Evolutionary conservation across 2,797 vertebrate genomes (phyloP).

Genomic region (Bucorvus abyssinicus): DNA sequence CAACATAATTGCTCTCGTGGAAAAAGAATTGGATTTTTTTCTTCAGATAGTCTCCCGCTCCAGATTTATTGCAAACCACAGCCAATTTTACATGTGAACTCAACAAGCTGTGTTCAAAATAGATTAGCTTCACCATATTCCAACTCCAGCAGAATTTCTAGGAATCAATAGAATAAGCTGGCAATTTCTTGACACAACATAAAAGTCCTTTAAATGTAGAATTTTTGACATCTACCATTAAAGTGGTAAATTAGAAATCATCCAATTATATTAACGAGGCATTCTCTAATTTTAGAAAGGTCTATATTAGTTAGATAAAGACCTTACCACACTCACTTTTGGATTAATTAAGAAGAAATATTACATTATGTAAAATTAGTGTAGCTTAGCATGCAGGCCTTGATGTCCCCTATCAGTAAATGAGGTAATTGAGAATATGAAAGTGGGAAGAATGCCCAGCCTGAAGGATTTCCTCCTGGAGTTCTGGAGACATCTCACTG

Average conservation of each 20-base stretch:
- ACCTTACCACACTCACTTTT: background rate
- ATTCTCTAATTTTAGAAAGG: slow-evolving; percentile 14
- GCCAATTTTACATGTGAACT: background rate
- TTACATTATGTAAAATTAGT: background rate
- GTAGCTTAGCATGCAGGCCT: background rate
- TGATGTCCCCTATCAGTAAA: background rate
- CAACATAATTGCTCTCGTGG: background rate
- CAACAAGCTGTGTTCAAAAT: background rate
- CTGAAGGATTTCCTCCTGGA: background rate
- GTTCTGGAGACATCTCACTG: background rate
- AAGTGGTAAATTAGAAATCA: background rate
- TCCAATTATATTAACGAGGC: background rate
- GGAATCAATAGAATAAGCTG: slow-evolving; percentile 3
- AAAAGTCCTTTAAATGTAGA: background rate
- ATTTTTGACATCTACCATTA: background rate
- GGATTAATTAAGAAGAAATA: slow-evolving; percentile 30
- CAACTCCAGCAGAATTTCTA: slow-evolving; percentile 27
- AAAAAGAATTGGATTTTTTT: background rate
- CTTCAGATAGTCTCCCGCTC: background rate
- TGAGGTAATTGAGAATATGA: background rate
- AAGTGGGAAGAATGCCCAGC: slow-evolving; percentile 18
- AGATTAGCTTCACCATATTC: background rate
- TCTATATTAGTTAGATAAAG: background rate
- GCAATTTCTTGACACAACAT: background rate
- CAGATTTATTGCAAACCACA: background rate